phyloP scores from a whole-genome alignment of 2,888 invertebrate species.

The Hypsopygia costalis region DNA sequence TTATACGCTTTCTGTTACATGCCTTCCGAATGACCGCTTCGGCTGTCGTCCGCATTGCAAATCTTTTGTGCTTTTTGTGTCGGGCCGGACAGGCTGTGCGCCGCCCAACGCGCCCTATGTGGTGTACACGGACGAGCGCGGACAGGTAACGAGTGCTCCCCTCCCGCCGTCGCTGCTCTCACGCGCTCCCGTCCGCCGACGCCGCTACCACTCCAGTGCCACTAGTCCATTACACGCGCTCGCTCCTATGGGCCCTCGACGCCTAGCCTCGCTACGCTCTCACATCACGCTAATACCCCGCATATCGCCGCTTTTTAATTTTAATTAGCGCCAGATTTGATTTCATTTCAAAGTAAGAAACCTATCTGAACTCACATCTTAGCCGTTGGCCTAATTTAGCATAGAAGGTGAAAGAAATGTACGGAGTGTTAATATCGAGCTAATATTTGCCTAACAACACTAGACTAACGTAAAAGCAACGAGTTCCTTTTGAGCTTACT shows the following conservation, averaged over 20 bases:
- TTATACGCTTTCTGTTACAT: conserved; percentile 80
- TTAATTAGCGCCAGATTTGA: neutral
- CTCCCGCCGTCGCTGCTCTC: conserved; percentile 16
- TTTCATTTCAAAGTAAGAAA: neutral
- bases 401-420: neutral
- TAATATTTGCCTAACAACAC: neutral
- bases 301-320: conserved; percentile 45
- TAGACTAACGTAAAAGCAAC: conserved; percentile 1
- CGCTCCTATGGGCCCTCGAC: conserved; percentile 19
- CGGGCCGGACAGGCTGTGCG: conserved; percentile 82
- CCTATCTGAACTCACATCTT: neutral
- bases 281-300: conserved; percentile 44
- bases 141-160: conserved; percentile 89
- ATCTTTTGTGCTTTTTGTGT: conserved; percentile 77
- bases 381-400: conserved; percentile 13
- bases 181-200: conserved; percentile 8
- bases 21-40: conserved; percentile 80
- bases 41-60: conserved; percentile 73
- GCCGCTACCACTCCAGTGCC: neutral
- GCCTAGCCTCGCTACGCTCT: conserved; percentile 45
- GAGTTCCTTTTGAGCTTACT: conserved; percentile 44
- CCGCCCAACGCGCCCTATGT: conserved; percentile 95
- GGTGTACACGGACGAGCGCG: conserved; percentile 97
- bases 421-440: neutral
- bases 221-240: too few species aligned